These are phyloP conservation scores for Dione juno DNA, from an alignment of 2,888 invertebrate genomes.

Conservation along the genomic window DNA sequence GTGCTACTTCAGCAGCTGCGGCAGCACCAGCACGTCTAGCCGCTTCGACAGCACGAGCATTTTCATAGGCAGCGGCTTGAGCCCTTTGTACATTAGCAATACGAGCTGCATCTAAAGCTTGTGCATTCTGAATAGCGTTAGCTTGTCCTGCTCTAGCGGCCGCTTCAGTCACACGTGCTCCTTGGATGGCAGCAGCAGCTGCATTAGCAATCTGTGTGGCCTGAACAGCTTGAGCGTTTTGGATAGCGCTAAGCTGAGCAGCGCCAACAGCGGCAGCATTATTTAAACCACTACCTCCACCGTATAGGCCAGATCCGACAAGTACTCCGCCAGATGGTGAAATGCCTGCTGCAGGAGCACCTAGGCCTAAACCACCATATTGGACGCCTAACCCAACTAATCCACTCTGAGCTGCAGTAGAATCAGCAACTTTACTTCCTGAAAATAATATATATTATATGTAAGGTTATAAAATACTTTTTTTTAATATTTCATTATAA, in stretches of 20 bases:
- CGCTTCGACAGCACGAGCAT: slow-evolving; percentile 73
- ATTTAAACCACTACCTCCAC: slow-evolving; percentile 64
- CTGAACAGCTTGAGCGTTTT: slow-evolving; percentile 76
- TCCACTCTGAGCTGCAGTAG: slow-evolving; percentile 60
- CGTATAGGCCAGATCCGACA: slow-evolving; percentile 37
- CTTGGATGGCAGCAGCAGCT: slow-evolving; percentile 76
- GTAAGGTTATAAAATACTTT: background rate
- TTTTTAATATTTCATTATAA: background rate
- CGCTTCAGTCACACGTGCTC: slow-evolving; percentile 72
- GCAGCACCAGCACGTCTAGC: slow-evolving; percentile 70
- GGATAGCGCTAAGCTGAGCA: slow-evolving; percentile 75
- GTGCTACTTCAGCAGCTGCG: slow-evolving; percentile 62
- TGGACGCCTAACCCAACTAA: slow-evolving; percentile 42
- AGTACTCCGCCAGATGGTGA: slow-evolving; percentile 45
- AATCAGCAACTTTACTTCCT: slow-evolving; percentile 58
- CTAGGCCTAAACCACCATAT: slow-evolving; percentile 35
- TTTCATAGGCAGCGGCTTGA: slow-evolving; percentile 76
- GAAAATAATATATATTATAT: slow-evolving; percentile 15
- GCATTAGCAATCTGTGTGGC: slow-evolving; percentile 74
- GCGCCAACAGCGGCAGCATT: slow-evolving; percentile 73
- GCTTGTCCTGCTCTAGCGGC: slow-evolving; percentile 72
- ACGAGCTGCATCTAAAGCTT: slow-evolving; percentile 73
- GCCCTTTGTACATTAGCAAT: slow-evolving; percentile 74
- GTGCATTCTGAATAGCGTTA: slow-evolving; percentile 74
- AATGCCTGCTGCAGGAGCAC: slow-evolving; percentile 46